Conservation (phyloP, 2,888 invertebrate genomes). For the Volucella inanis region DNA sequence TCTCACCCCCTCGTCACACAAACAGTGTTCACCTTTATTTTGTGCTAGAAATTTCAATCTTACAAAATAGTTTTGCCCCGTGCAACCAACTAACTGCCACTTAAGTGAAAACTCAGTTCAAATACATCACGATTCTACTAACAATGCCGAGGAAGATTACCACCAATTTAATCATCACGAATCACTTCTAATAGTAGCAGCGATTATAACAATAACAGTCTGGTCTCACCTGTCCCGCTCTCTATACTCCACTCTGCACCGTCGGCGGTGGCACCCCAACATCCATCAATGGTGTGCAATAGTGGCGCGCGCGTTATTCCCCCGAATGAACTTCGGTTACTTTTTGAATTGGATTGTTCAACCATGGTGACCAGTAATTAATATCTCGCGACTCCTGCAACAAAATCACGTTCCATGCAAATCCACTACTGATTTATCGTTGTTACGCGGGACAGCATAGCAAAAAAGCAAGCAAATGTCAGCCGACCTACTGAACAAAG, state of each 20-base stretch:
- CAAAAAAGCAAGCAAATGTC: conserved; percentile 5
- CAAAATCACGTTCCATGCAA: conserved; percentile 73
- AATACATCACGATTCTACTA: conserved; percentile 55
- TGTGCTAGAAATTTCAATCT: too few species aligned
- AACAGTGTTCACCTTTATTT: too few species aligned
- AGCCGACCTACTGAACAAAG: conserved; percentile 30
- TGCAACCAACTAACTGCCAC: not conserved
- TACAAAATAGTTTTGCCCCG: too few species aligned
- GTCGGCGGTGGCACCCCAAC: conserved; percentile 19
- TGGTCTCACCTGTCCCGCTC: conserved; percentile 55
- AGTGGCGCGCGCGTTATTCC: conserved; percentile 42
- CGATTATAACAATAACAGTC: conserved; percentile 65
- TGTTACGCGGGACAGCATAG: conserved; percentile 50
- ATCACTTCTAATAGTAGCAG: conserved; percentile 49
- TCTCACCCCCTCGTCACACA: too few species aligned
- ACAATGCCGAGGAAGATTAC: conserved; percentile 39
- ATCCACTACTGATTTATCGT: conserved; percentile 69
- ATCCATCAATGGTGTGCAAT: conserved; percentile 48
- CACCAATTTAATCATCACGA: conserved; percentile 66
- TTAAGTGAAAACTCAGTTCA: conserved; percentile 51
- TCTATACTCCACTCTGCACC: conserved; percentile 16
- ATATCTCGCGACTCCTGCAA: conserved; percentile 69
- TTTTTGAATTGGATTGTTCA: conserved; percentile 70
- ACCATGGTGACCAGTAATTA: conserved; percentile 74
- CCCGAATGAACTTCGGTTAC: conserved; percentile 59